Evolutionary conservation across 2,888 invertebrate species (phyloP).

Genomic region (Chirona hameri): DNA sequence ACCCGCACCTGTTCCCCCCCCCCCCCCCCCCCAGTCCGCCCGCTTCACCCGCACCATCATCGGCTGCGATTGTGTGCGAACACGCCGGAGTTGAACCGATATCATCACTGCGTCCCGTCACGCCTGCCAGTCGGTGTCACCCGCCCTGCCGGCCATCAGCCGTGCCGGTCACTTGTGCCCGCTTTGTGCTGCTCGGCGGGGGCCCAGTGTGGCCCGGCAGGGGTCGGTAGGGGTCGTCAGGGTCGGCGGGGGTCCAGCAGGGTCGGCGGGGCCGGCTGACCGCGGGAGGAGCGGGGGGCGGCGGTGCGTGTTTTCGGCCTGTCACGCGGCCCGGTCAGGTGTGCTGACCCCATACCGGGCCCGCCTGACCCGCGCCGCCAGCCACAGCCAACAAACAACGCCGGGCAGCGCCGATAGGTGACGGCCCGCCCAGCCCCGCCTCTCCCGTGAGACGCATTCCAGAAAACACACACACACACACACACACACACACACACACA

Average conservation of each 20-base stretch:
- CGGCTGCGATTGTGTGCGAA: neutral
- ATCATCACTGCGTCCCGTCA: neutral
- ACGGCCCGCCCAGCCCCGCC: neutral
- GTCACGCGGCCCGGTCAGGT: neutral
- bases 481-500: conserved; percentile 29
- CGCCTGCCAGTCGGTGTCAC: conserved; percentile 1
- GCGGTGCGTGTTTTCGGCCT: conserved; percentile 7
- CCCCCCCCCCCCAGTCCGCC: neutral
- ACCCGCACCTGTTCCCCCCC: neutral
- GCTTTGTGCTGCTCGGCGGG: neutral
- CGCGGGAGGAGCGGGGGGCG: neutral
- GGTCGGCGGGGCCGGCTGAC: too few species aligned
- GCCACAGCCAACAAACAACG: conserved; percentile 4
- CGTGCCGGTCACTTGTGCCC: neutral
- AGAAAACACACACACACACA: conserved; percentile 13
- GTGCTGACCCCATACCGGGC: neutral
- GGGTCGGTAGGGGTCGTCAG: neutral
- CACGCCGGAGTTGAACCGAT: neutral
- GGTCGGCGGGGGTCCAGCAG: neutral
- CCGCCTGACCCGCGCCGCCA: neutral
- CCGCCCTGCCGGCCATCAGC: neutral
- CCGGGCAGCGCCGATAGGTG: neutral
- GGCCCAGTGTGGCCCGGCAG: neutral
- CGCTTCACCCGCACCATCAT: neutral
- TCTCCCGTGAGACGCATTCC: neutral